Evolutionary conservation across 2,888 invertebrate genomes (phyloP).

Genomic region (Orgyia antiqua): DNA sequence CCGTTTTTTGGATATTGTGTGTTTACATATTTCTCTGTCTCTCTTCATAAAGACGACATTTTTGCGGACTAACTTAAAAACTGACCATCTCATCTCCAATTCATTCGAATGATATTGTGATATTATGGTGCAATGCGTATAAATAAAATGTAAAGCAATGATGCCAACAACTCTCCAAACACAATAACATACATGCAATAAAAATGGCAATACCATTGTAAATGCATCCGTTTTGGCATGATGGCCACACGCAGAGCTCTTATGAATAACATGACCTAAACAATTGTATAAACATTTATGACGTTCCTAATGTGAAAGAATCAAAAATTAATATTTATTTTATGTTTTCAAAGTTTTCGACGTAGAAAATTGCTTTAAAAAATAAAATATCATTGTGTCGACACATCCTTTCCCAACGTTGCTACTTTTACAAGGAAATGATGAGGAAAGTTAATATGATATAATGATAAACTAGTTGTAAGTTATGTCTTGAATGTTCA

Average conservation of each 20-base stretch:
- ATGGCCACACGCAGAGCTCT: constrained; percentile 29
- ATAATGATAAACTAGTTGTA: too few species aligned
- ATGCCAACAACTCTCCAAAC: constrained; percentile 38
- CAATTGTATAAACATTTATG: neutral
- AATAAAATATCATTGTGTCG: too few species aligned
- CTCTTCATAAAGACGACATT: too few species aligned
- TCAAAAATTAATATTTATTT: neutral
- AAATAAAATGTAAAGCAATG: constrained; percentile 23
- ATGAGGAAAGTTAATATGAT: too few species aligned
- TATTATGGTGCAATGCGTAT: constrained; percentile 41
- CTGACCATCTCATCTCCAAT: too few species aligned
- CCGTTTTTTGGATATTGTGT: too few species aligned
- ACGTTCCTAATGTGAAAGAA: neutral
- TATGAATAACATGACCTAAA: constrained; percentile 18
- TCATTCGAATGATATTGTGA: constrained; percentile 35
- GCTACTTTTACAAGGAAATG: too few species aligned
- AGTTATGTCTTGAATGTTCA: too few species aligned
- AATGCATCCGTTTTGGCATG: constrained; percentile 45
- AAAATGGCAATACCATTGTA: constrained; percentile 39
- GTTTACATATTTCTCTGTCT: too few species aligned
- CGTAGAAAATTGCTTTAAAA: too few species aligned
- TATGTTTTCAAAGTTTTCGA: neutral
- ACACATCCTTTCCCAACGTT: too few species aligned
- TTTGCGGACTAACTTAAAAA: too few species aligned
- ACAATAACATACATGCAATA: constrained; percentile 33